Conservation (phyloP, 2,797 vertebrate species). For the Cynopterus sphinx region DNA sequence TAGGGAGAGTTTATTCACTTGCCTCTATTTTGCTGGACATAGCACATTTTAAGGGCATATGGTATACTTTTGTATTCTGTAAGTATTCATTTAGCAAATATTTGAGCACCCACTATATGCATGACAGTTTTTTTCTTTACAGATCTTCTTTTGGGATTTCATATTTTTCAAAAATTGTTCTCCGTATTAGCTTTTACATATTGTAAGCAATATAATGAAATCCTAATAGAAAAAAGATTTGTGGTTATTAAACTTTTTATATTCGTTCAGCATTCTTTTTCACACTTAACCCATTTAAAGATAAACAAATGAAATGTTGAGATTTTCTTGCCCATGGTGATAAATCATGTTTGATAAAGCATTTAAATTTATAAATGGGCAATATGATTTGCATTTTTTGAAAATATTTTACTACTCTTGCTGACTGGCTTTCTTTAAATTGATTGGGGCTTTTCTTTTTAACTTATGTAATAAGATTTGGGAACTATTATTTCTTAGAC, state of each 20-base stretch:
- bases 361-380: slow-evolving; percentile 60
- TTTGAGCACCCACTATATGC: not conserved
- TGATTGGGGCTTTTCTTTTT: slow-evolving; percentile 77
- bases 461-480: slow-evolving; percentile 74
- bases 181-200: slow-evolving; percentile 8
- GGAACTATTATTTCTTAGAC: slow-evolving; percentile 68
- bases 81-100: slow-evolving; percentile 26
- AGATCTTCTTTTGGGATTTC: slow-evolving; percentile 11
- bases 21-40: not conserved
- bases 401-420: slow-evolving; percentile 45
- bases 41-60: not conserved
- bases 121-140: slow-evolving; percentile 46
- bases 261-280: slow-evolving; percentile 34
- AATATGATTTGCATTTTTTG: slow-evolving; percentile 69
- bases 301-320: slow-evolving; percentile 64
- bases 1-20: not conserved
- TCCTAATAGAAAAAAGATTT: slow-evolving; percentile 13
- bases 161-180: slow-evolving; percentile 27
- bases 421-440: slow-evolving; percentile 72
- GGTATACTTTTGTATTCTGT: not conserved
- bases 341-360: slow-evolving; percentile 59
- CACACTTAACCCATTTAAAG: slow-evolving; percentile 51
- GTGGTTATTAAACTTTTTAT: slow-evolving; percentile 65
- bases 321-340: slow-evolving; percentile 36
- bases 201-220: slow-evolving; percentile 46